Percentiles rank a stretch among this genome's conserved stretches.
These are phyloP conservation scores for Agrochola lychnidis DNA, from an alignment of 2,888 invertebrate species.

Conservation along the genomic window DNA sequence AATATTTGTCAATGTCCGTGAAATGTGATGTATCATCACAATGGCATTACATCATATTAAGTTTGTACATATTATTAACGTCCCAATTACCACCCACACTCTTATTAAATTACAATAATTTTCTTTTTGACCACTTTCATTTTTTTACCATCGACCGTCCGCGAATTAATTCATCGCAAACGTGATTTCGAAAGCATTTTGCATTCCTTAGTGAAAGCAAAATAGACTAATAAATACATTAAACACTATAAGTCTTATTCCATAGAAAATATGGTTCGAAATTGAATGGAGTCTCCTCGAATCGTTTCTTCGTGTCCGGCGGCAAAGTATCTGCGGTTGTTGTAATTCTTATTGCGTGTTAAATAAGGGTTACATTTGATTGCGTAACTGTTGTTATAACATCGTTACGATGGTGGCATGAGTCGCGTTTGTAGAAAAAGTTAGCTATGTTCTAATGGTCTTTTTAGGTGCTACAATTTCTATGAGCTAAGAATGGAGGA, in stretches of 20 bases:
- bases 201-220: slow-evolving; percentile 77
- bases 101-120: slow-evolving; percentile 49
- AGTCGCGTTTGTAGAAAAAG: slow-evolving; percentile 45
- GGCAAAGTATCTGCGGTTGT: slow-evolving; percentile 51
- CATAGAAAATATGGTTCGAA: slow-evolving; percentile 30
- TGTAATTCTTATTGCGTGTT: slow-evolving; percentile 59
- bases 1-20: neutral
- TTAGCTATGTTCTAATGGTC: slow-evolving; percentile 42
- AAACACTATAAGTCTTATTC: slow-evolving; percentile 35
- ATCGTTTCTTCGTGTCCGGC: slow-evolving; percentile 39
- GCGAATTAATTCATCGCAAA: slow-evolving; percentile 69
- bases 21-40: neutral
- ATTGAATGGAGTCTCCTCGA: slow-evolving; percentile 33
- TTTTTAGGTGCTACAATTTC: slow-evolving; percentile 60
- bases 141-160: slow-evolving; percentile 64
- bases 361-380: slow-evolving; percentile 64
- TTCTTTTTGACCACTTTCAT: slow-evolving; percentile 68
- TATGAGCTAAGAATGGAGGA: slow-evolving; percentile 33
- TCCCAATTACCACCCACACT: slow-evolving; percentile 16
- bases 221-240: slow-evolving; percentile 66
- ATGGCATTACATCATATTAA: slow-evolving; percentile 19
- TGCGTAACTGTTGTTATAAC: slow-evolving; percentile 38
- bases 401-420: slow-evolving; percentile 33
- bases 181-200: slow-evolving; percentile 73
- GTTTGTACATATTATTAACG: neutral